phyloP scores from a whole-genome alignment of 2,113 vertebrate species.

The Macrotis lagotis region DNA sequence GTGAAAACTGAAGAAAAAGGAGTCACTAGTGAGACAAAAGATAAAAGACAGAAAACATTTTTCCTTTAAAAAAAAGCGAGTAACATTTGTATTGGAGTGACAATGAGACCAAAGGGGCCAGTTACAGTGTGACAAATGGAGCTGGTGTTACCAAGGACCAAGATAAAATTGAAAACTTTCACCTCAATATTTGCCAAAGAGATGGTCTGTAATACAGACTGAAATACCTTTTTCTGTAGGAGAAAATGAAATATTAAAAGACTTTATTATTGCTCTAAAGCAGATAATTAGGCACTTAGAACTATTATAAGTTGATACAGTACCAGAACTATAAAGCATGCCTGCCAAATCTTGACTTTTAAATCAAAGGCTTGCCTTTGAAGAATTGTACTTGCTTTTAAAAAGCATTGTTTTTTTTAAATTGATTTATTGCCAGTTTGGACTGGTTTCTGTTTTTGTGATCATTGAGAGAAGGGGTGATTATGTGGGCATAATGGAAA shows the following conservation, averaged over 20 bases:
- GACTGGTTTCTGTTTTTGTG: conserved; percentile 53
- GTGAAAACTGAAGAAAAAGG: conserved; percentile 57
- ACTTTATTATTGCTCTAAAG: conserved; percentile 71
- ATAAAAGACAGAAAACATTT: conserved; percentile 51
- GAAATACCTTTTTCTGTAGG: conserved; percentile 57
- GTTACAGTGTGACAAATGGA: conserved; percentile 53
- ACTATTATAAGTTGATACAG: conserved; percentile 72
- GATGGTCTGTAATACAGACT: conserved; percentile 51
- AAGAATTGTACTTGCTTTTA: conserved; percentile 54
- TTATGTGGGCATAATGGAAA: neutral
- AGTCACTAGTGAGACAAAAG: conserved; percentile 38
- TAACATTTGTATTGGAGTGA: conserved; percentile 49
- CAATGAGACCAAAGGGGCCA: neutral
- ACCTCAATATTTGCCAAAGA: conserved; percentile 55
- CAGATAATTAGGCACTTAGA: conserved; percentile 79
- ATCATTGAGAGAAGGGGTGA: conserved; percentile 45
- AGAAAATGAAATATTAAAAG: conserved; percentile 74
- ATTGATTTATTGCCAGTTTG: conserved; percentile 59
- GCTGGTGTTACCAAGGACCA: conserved; percentile 41
- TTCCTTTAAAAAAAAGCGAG: conserved; percentile 63
- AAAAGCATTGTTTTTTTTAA: conserved; percentile 36
- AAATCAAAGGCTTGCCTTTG: conserved; percentile 59
- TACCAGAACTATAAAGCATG: conserved; percentile 69
- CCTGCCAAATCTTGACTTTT: conserved; percentile 67
- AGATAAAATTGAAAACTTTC: conserved; percentile 35